Conservation (phyloP, 2,888 invertebrate genomes). For the Nymphalis urticae region DNA sequence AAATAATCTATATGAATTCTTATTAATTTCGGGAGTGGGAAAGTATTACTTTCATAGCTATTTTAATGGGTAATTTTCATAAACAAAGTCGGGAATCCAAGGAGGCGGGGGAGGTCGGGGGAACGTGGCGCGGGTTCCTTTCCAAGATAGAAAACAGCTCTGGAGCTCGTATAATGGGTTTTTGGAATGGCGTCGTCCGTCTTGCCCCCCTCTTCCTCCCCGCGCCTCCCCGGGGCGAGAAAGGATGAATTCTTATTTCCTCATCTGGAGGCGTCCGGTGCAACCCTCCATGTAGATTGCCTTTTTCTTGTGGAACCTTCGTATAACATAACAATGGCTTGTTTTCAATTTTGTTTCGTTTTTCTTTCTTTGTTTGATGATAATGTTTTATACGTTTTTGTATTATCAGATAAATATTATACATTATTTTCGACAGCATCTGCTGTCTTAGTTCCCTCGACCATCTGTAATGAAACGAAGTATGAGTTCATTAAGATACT, state of each 20-base stretch:
- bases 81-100: slow-evolving; percentile 79
- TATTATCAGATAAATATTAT: slow-evolving; percentile 14
- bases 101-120: slow-evolving; percentile 55
- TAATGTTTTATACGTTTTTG: slow-evolving; percentile 41
- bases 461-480: slow-evolving; percentile 3
- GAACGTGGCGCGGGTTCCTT: slow-evolving; percentile 64
- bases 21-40: slow-evolving; percentile 80
- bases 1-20: slow-evolving; percentile 79
- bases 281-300: slow-evolving; percentile 80
- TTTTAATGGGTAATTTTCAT: slow-evolving; percentile 82
- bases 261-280: slow-evolving; percentile 78
- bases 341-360: slow-evolving; percentile 76
- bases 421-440: slow-evolving; percentile 2
- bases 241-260: slow-evolving; percentile 83
- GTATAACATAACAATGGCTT: slow-evolving; percentile 80
- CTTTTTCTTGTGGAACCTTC: slow-evolving; percentile 75
- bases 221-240: slow-evolving; percentile 65
- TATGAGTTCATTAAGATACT: no score
- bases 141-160: slow-evolving; percentile 83
- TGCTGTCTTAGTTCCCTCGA: background rate
- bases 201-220: slow-evolving; percentile 76
- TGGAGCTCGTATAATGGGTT: slow-evolving; percentile 86
- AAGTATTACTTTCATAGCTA: slow-evolving; percentile 80
- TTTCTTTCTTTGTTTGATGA: slow-evolving; percentile 45
- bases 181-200: slow-evolving; percentile 87